These are phyloP conservation scores for Trissolcus basalis DNA, from an alignment of 1,140 invertebrate genomes.

Conservation along the genomic window DNA sequence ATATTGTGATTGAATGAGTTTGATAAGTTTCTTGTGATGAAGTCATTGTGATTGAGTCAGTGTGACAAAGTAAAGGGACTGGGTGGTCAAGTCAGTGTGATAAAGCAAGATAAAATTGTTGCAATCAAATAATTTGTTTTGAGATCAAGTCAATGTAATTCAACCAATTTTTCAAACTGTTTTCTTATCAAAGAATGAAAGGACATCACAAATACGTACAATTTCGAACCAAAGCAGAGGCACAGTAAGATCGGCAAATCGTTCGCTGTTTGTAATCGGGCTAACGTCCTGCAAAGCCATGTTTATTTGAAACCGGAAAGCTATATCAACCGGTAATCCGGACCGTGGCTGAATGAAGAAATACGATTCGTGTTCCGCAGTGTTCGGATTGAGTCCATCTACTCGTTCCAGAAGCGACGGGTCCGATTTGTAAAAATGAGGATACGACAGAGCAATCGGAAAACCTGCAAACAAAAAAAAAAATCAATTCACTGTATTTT, in stretches of 20 bases:
- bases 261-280: conserved; percentile 78
- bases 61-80: no score
- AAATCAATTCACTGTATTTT: no score
- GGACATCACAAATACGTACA: conserved; percentile 79
- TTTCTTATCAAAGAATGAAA: no score
- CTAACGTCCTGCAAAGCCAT: conserved; percentile 84
- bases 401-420: conserved; percentile 81
- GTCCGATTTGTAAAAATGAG: conserved; percentile 89
- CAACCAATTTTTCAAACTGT: background rate
- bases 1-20: no score
- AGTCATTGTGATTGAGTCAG: no score
- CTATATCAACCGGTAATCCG: conserved; percentile 84
- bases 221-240: conserved; percentile 90
- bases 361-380: conserved; percentile 82
- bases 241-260: conserved; percentile 82
- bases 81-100: no score
- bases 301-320: conserved; percentile 88
- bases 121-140: no score
- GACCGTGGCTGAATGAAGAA: conserved; percentile 85
- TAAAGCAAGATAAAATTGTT: no score
- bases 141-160: background rate
- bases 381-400: conserved; percentile 82
- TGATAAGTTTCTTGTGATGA: no score
- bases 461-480: conserved; percentile 77
- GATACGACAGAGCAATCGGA: conserved; percentile 90